Percentiles rank a stretch among this genome's conserved stretches.
Conservation (phyloP, 2,888 invertebrate genomes). For the Hydropsyche betteni region DNA sequence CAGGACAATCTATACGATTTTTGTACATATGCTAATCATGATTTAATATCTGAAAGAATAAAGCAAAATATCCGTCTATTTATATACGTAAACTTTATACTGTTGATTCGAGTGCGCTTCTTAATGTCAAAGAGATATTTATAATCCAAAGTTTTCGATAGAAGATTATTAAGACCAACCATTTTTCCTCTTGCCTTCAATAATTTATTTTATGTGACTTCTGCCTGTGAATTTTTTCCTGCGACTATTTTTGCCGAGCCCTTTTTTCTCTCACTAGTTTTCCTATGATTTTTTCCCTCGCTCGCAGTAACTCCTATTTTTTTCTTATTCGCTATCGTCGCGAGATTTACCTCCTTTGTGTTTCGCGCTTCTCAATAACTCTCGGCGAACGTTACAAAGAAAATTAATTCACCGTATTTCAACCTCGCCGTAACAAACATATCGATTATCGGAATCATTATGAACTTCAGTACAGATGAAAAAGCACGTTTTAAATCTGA, state of each 20-base stretch:
- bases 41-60: too few species aligned
- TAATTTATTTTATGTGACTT: slow-evolving; percentile 29
- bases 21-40: too few species aligned
- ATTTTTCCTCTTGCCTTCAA: slow-evolving; percentile 12
- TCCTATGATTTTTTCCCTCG: slow-evolving; percentile 15
- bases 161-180: slow-evolving; percentile 8
- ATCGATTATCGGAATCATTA: neutral
- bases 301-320: slow-evolving; percentile 6
- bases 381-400: slow-evolving; percentile 18
- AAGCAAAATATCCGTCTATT: too few species aligned
- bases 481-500: too few species aligned
- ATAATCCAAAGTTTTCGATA: slow-evolving; percentile 1
- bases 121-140: neutral
- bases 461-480: too few species aligned
- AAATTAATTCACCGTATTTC: slow-evolving; percentile 22
- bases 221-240: slow-evolving; percentile 18
- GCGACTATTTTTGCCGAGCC: slow-evolving; percentile 5
- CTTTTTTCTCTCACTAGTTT: slow-evolving; percentile 9
- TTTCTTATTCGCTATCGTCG: slow-evolving; percentile 20
- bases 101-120: too few species aligned
- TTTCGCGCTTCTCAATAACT: slow-evolving; percentile 8
- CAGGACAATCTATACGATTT: too few species aligned
- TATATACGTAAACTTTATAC: too few species aligned
- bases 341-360: slow-evolving; percentile 31
- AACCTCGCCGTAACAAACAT: neutral